Evolutionary conservation across 2,888 invertebrate genomes (phyloP).

Genomic region (Volucella inanis): DNA sequence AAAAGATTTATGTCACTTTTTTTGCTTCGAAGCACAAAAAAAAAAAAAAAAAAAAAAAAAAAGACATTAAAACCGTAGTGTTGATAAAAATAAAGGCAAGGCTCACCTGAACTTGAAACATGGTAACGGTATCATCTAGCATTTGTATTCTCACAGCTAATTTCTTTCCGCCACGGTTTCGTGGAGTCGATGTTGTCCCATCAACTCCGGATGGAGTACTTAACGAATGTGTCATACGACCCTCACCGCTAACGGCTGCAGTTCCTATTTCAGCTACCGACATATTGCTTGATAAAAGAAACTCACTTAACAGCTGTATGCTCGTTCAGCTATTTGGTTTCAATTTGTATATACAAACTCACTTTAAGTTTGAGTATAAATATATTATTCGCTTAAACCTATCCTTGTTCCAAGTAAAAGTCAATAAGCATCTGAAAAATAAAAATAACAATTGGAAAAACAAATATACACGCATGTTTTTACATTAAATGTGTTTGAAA

Average conservation of each 20-base stretch:
- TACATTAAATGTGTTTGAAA: too few species aligned
- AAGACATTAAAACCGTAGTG: constrained; percentile 1
- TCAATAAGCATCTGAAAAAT: too few species aligned
- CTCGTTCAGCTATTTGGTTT: background rate
- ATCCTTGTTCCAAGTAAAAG: too few species aligned
- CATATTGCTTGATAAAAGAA: constrained; percentile 75
- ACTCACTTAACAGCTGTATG: background rate
- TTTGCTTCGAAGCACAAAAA: too few species aligned
- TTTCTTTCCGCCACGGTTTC: constrained; percentile 95
- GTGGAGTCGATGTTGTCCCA: constrained; percentile 87
- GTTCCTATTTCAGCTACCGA: constrained; percentile 82
- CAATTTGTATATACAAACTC: background rate
- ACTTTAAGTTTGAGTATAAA: too few species aligned
- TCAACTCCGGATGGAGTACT: constrained; percentile 94
- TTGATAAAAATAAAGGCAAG: background rate
- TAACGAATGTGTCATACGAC: constrained; percentile 92
- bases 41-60: too few species aligned
- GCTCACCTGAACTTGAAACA: constrained; percentile 95
- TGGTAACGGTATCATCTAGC: constrained; percentile 94
- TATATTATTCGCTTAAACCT: too few species aligned
- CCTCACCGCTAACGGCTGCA: constrained; percentile 78
- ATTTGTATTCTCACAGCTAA: constrained; percentile 93
- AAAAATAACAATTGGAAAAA: too few species aligned
- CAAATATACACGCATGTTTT: too few species aligned
- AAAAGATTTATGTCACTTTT: too few species aligned